Conservation (phyloP, 1,140 invertebrate genomes). For the Drosophila repleta region DNA sequence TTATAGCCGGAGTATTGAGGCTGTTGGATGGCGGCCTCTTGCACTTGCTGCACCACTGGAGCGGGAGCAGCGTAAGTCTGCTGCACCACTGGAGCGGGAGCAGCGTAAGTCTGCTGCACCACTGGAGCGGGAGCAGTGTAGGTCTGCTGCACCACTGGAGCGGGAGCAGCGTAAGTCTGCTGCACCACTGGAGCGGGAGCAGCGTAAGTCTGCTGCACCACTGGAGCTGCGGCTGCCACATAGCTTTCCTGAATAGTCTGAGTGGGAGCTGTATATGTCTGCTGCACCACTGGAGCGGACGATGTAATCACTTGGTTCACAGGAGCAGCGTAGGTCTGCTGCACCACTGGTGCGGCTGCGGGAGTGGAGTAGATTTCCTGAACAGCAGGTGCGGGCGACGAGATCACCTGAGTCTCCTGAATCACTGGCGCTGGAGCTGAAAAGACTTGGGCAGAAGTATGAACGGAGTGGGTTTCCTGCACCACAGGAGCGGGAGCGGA, state of each 20-base stretch:
- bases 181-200: conserved; percentile 33
- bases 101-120: conserved; percentile 36
- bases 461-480: conserved; percentile 33
- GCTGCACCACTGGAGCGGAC: conserved; percentile 32
- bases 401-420: conserved; percentile 10
- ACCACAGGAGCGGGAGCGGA: conserved; percentile 14
- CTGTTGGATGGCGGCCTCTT: conserved; percentile 35
- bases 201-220: conserved; percentile 18
- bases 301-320: conserved; percentile 23
- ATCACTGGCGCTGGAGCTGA: conserved; percentile 26
- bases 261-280: conserved; percentile 23
- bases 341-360: conserved; percentile 27
- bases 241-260: conserved; percentile 35
- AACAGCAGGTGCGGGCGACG: conserved; percentile 21
- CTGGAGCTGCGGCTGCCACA: conserved; percentile 6
- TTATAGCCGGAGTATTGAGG: conserved; percentile 42
- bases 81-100: conserved; percentile 35
- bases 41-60: conserved; percentile 32
- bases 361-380: conserved; percentile 39
- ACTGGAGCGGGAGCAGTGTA: conserved; percentile 32
- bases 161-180: conserved; percentile 15
- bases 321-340: conserved; percentile 35
- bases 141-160: conserved; percentile 2
- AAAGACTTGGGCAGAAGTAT: no score
- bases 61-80: conserved; percentile 37